phyloP scores from a whole-genome alignment of 2,888 invertebrate species.

The Folsomia candida region DNA sequence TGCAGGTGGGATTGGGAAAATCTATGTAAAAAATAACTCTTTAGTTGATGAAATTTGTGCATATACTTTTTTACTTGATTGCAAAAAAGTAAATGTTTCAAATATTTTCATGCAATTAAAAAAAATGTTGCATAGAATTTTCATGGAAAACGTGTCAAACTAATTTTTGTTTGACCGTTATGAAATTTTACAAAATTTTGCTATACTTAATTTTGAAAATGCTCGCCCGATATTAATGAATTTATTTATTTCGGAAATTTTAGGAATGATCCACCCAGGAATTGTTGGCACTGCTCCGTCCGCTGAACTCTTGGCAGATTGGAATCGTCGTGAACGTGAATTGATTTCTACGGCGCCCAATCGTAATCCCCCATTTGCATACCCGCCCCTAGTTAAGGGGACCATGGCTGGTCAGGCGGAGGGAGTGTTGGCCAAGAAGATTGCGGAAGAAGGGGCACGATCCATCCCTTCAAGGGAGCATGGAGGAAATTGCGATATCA shows the following conservation, averaged over 20 bases:
- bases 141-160: neutral
- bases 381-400: conserved; percentile 19
- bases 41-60: too few species aligned
- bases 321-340: conserved; percentile 36
- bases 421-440: conserved; percentile 25
- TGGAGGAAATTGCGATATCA: conserved; percentile 46
- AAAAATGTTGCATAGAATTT: too few species aligned
- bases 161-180: neutral
- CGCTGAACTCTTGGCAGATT: conserved; percentile 29
- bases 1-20: too few species aligned
- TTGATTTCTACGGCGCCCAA: conserved; percentile 16
- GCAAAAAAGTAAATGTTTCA: too few species aligned
- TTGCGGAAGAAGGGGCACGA: conserved; percentile 36
- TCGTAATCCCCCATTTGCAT: conserved; percentile 24
- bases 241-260: neutral
- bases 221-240: too few species aligned
- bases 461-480: conserved; percentile 42
- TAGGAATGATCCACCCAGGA: conserved; percentile 43
- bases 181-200: neutral
- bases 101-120: too few species aligned
- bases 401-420: conserved; percentile 32
- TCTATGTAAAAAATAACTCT: too few species aligned
- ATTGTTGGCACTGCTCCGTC: conserved; percentile 39
- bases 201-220: neutral
- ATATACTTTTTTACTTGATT: too few species aligned